Evolutionary conservation across 2,113 vertebrate species (phyloP), one percentile per base, ranked within the genome.

Genomic region (Miniopterus natalensis): DNA sequence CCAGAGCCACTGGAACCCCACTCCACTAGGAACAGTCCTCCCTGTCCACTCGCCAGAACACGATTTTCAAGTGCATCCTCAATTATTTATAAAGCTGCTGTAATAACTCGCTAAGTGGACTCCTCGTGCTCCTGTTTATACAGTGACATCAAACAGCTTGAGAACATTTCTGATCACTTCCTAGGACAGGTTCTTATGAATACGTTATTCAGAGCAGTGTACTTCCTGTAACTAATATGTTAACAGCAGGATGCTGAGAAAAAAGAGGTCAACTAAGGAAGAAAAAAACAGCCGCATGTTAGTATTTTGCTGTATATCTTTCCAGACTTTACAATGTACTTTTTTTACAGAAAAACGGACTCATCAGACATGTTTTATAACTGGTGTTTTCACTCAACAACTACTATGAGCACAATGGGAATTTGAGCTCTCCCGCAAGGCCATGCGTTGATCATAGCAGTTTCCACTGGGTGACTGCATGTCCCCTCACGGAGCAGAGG

Each of bases 391-490:
- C 6, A 49, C 31, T 40, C n/a, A 13, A 8, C 17, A 23, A 10
- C 68, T 42, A 29, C 27, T 1, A 13, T 6, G 68, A 23, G 68
- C n/a, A 11, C 25, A 17, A n/a, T 0, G 59, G 90, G 59, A 65
- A 53, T 14, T 73, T 20, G 29, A 23, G 14, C 8, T 18, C 74
- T 18, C 3, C 10, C 36, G 17, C 5, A 51, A 55, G 18, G 63
- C 8, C 2, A 0, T 1, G 29, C 27, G 21, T 3, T 8, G 21
- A 21, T 21, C 3, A 21, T 20, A 8, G 20, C 57, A 21, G 57
- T 59, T 23, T 59, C 57, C 57, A 3, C 57, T 59, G 57, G 27
- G 59, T 27, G 61, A 12, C 3, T 6, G 27, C 36, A 36, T 36
- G 36, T 2, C 18, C n/a, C 45, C 47, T 36, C 4, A 27, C 14